Evolutionary conservation across 1,140 invertebrate species (phyloP).

Genomic region (Atta colombica): DNA sequence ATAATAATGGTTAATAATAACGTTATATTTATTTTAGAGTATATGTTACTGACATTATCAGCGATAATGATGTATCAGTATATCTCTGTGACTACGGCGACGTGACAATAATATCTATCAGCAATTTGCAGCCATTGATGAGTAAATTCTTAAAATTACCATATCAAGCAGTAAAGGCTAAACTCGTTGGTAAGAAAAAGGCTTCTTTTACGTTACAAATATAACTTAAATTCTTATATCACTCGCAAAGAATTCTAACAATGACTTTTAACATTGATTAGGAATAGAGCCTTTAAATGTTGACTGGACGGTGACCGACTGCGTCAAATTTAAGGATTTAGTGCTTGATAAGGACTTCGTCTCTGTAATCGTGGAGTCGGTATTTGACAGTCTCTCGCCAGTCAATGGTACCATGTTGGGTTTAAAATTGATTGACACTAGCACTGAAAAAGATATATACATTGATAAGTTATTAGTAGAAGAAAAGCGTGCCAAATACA

Average conservation of each 20-base stretch:
- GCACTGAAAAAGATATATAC: conserved; percentile 86
- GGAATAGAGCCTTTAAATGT: conserved; percentile 87
- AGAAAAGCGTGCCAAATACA: conserved; percentile 84
- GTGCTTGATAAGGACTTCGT: conserved; percentile 88
- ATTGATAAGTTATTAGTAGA: conserved; percentile 86
- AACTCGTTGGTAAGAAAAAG: conserved; percentile 85
- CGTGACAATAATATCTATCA: conserved; percentile 81
- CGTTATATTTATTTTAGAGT: conserved; percentile 53
- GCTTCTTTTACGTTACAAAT: neutral
- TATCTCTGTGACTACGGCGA: conserved; percentile 88
- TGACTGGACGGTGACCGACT: conserved; percentile 88
- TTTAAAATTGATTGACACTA: conserved; percentile 87
- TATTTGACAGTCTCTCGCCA: conserved; percentile 85
- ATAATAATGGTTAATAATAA: conserved; percentile 13
- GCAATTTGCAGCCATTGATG: conserved; percentile 85
- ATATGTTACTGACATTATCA: conserved; percentile 78
- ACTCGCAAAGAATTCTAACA: conserved; percentile 23
- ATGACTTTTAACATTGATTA: conserved; percentile 72
- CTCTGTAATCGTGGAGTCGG: conserved; percentile 86
- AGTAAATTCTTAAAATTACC: conserved; percentile 86
- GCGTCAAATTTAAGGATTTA: conserved; percentile 87
- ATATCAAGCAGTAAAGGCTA: conserved; percentile 88
- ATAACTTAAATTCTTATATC: neutral
- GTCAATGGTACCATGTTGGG: conserved; percentile 85
- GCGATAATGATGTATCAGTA: conserved; percentile 84